Base-by-base conservation (phyloP, 2,113 vertebrate species). In the Irena cyanogastra region DNA sequence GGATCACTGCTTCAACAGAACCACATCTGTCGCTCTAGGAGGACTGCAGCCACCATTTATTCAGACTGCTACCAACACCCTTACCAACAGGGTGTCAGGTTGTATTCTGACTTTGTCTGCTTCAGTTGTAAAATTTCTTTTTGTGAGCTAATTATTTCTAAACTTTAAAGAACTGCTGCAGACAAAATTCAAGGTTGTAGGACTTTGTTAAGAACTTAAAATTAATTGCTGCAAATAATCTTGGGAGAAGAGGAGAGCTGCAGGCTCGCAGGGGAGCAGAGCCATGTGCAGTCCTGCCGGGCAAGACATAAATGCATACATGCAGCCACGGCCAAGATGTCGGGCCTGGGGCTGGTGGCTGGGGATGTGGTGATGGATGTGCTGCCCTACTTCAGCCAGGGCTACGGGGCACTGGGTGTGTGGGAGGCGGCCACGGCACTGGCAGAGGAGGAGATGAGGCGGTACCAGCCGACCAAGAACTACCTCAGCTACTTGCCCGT, bases 381-480 rank as follows among this genome's bases (percentile, higher is more conserved):
- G 7, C 57, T 59, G 57, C 23, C 57, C 15, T 17, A 23, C n/a
- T 35, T 11, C 4, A 7, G 6, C 57, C n/a, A 37, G 57, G 57
- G n/a, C 15, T 35, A 8, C 7, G 5, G 35, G n/a, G n/a, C 7
- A 5, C 56, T 1, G 9, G 21, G 54, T 13, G 33, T 23, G 33
- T 3, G 4, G 54, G 33, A 57, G 21, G n/a, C 0, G 7, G 22
- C 56, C 1, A 3, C 3, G 5, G n/a, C 1, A 5, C 23, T 59
- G 57, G 23, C 35, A 7, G 57, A 35, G n/a, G 23, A 35, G 16
- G 15, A 59, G 57, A 37, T 7, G 3, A 1, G 1, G 57, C 15
- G 3, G n/a, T 26, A 26, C n/a, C 7, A 2, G 23, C 56, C 3
- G 3, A 26, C 56, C n/a, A 59, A 59, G 56, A 35, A 24, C 56